Conservation (phyloP, 2,797 vertebrate genomes). For the Stomatorhinus walkeri region DNA sequence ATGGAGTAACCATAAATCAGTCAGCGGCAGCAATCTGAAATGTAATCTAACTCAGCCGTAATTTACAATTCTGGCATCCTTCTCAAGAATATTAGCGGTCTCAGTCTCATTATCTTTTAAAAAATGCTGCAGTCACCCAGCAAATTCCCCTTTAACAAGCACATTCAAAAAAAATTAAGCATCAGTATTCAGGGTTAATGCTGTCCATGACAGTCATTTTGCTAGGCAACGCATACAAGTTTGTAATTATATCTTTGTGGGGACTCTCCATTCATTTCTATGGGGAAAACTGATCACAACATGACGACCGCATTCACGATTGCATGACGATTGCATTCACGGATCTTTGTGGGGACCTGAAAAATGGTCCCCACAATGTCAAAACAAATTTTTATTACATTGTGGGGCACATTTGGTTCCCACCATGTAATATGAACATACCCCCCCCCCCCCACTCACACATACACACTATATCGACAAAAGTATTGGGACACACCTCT, state of each 20-base stretch:
- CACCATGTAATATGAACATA: neutral
- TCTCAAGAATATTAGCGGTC: neutral
- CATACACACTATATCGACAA: too few species aligned
- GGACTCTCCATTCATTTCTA: neutral
- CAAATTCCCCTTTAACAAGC: constrained; percentile 2
- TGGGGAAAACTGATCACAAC: neutral
- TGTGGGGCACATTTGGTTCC: neutral
- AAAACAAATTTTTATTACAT: neutral
- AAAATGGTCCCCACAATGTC: neutral
- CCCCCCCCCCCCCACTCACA: too few species aligned
- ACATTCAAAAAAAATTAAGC: neutral
- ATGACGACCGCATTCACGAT: neutral
- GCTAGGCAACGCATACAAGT: neutral
- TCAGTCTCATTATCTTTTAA: neutral
- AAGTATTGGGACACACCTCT: too few species aligned
- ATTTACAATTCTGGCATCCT: neutral
- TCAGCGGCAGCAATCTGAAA: neutral
- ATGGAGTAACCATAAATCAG: neutral
- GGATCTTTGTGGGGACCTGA: neutral
- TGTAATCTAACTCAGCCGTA: neutral
- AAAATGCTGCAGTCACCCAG: neutral
- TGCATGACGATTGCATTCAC: neutral
- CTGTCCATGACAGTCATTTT: neutral
- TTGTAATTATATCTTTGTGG: neutral
- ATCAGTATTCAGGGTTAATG: neutral